A percentile compares a stretch with the other conserved stretches of the same genome.
phyloP scores from a whole-genome alignment of 2,113 vertebrate species.

The Phoenicopterus ruber region DNA sequence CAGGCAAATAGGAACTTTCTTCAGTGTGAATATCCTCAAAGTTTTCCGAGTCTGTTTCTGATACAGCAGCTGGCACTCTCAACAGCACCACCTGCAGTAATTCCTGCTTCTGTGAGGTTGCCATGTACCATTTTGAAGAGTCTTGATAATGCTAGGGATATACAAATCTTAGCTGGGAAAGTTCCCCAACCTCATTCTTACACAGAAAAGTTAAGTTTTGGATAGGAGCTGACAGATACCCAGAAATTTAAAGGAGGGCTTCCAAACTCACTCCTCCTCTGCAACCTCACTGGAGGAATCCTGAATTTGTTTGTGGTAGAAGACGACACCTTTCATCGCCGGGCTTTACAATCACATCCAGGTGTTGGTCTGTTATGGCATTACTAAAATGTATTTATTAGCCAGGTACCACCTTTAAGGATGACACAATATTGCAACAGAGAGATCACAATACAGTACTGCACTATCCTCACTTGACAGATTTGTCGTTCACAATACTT shows the following conservation, averaged over 20 bases:
- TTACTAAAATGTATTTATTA: neutral
- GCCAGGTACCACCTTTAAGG: neutral
- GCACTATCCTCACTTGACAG: neutral
- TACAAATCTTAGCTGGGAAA: neutral
- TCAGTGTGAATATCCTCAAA: neutral
- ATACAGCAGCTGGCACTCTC: neutral
- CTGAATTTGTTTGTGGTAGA: neutral
- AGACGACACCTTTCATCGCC: neutral
- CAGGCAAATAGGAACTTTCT: neutral
- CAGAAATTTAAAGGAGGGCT: neutral
- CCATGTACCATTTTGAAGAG: neutral
- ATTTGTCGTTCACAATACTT: neutral
- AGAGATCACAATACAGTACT: neutral
- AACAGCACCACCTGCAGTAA: neutral
- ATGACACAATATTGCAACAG: neutral
- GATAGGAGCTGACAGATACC: neutral
- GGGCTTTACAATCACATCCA: neutral
- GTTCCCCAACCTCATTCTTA: neutral
- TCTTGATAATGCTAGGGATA: neutral
- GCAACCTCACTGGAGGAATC: neutral
- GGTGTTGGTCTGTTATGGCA: neutral
- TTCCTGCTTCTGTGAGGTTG: neutral
- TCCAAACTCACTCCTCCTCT: neutral
- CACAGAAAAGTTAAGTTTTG: neutral
- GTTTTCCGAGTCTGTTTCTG: neutral